A percentile compares a stretch with the other conserved stretches of the same genome.
phyloP scores from a whole-genome alignment of 2,113 vertebrate species.

The Prinia subflava region DNA sequence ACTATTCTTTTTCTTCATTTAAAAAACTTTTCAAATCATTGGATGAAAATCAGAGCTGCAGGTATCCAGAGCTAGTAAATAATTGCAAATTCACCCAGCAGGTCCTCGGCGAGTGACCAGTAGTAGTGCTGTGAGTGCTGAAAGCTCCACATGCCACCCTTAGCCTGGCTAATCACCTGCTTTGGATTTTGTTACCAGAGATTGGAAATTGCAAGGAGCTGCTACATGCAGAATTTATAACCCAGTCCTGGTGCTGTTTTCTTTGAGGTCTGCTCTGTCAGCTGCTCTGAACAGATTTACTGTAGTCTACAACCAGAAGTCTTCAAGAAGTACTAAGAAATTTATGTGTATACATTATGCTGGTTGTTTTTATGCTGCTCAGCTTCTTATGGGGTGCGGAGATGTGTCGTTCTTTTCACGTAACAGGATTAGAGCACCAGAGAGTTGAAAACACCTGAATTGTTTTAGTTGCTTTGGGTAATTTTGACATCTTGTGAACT shows the following conservation, averaged over 20 bases:
- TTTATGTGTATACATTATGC: rapidly evolving
- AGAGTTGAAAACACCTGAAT: background rate
- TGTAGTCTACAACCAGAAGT: background rate
- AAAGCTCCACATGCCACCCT: slow-evolving; percentile 30
- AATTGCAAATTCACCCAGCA: background rate
- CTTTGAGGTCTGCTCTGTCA: slow-evolving; percentile 49
- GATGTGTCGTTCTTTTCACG: background rate
- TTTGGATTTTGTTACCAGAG: slow-evolving; percentile 20
- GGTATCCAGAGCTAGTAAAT: background rate
- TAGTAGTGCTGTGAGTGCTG: slow-evolving; percentile 16
- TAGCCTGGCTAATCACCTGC: background rate
- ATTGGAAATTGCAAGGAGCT: slow-evolving; percentile 46
- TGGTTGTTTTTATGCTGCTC: background rate
- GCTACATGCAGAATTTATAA: slow-evolving; percentile 51
- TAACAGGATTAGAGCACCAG: background rate
- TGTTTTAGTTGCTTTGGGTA: background rate
- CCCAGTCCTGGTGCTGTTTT: background rate
- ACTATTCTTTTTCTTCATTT: background rate
- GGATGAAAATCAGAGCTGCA: background rate
- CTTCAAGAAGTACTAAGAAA: background rate
- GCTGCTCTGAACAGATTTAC: slow-evolving; percentile 17
- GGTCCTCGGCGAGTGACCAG: background rate
- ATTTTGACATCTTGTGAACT: background rate
- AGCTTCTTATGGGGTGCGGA: background rate
- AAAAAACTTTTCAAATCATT: background rate